Conservation (phyloP, 1,140 invertebrate species). For the Pentalonia nigronervosa region DNA sequence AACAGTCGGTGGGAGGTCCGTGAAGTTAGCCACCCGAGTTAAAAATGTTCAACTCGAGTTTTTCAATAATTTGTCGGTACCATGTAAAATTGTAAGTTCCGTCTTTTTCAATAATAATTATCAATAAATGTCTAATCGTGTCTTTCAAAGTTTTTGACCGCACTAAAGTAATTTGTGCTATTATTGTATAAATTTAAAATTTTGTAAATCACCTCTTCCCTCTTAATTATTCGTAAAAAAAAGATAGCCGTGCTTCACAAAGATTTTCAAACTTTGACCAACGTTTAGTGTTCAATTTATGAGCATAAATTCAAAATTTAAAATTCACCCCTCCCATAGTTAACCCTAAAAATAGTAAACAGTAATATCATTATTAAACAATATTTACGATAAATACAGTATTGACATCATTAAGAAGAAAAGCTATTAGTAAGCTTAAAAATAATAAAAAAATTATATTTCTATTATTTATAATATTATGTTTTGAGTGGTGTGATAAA, state of each 20-base stretch:
- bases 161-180: no score
- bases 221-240: no score
- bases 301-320: background rate
- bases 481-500: no score
- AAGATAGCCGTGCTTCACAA: no score
- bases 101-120: background rate
- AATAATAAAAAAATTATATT: background rate
- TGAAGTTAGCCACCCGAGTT: background rate
- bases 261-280: no score
- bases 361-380: no score
- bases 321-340: background rate
- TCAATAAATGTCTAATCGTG: background rate
- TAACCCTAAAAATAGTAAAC: background rate
- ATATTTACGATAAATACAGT: no score
- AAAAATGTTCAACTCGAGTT: background rate
- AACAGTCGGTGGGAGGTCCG: fast-evolving
- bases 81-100: background rate
- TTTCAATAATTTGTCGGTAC: background rate
- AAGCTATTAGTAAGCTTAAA: background rate
- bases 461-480: background rate
- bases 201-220: background rate
- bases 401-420: background rate
- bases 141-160: background rate
- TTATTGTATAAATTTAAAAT: background rate
- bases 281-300: no score